These are phyloP conservation scores for Piprites chloris DNA, from an alignment of 2,113 vertebrate genomes.

Conservation along the genomic window DNA sequence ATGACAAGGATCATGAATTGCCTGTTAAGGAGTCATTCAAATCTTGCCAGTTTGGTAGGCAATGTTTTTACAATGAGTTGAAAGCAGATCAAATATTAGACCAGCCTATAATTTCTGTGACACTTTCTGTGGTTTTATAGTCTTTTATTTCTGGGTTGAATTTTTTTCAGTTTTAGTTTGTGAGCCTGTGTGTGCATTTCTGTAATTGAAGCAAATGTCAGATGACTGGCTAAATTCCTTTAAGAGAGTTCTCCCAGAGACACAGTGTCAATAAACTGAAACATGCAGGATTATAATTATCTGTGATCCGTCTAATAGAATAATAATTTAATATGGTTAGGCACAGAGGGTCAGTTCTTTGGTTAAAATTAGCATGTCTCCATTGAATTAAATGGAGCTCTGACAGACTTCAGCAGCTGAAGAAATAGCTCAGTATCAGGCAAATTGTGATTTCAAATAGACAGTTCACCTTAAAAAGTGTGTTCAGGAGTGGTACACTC, in stretches of 20 bases:
- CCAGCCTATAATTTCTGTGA: neutral
- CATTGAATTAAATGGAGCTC: neutral
- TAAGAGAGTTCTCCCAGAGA: neutral
- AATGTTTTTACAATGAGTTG: neutral
- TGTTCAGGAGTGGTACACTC: neutral
- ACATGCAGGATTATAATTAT: conserved; percentile 17
- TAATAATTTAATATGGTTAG: conserved; percentile 33
- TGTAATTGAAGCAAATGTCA: conserved; percentile 16
- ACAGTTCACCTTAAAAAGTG: neutral
- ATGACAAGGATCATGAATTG: neutral
- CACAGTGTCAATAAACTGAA: conserved; percentile 23
- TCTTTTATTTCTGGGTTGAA: neutral
- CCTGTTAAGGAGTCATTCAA: neutral
- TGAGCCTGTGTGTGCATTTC: neutral
- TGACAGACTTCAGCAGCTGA: neutral
- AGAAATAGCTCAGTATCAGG: neutral
- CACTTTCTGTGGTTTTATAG: neutral
- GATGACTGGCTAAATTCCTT: conserved; percentile 30
- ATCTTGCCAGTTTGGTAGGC: neutral
- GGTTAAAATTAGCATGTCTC: conserved; percentile 14
- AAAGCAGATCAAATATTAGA: neutral
- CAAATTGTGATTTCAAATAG: neutral
- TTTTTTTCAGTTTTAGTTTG: neutral
- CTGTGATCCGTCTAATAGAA: conserved; percentile 39
- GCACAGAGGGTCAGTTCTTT: conserved; percentile 2